phyloP scores from a whole-genome alignment of 2,888 invertebrate species.

The Clivina fossor region DNA sequence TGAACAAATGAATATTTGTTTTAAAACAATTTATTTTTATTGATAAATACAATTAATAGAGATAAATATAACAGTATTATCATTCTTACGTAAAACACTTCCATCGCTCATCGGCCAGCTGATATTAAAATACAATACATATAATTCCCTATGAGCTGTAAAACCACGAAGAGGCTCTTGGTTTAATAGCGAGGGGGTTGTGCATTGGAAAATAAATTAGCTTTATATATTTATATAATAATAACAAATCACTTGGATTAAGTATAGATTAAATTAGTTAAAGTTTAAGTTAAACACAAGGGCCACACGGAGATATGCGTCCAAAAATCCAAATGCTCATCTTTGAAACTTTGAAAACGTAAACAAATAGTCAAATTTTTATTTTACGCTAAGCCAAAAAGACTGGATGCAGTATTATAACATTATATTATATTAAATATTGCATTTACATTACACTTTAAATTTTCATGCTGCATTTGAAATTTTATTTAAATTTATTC shows the following conservation, averaged over 20 bases:
- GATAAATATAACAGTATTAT: conserved; percentile 53
- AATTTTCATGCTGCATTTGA: no score
- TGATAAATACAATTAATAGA: conserved; percentile 50
- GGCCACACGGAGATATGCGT: not conserved
- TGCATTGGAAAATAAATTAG: conserved; percentile 13
- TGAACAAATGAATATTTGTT: conserved; percentile 40
- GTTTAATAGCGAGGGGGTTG: conserved; percentile 28
- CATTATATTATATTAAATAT: no score
- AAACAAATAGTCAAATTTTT: no score
- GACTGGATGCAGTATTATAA: no score
- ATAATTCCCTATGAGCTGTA: conserved; percentile 31
- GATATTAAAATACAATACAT: conserved; percentile 23
- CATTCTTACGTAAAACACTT: conserved; percentile 32
- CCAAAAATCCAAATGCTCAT: conserved; percentile 12
- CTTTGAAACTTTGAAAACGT: no score
- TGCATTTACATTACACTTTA: no score
- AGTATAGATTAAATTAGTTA: not conserved
- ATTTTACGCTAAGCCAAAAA: no score
- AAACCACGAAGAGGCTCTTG: conserved; percentile 34
- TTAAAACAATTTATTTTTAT: conserved; percentile 51
- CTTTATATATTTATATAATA: conserved; percentile 16
- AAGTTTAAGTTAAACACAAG: not conserved
- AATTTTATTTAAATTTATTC: no score
- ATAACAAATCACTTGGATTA: not conserved
- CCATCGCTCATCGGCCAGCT: conserved; percentile 21